phyloP scores from a whole-genome alignment of 2,888 invertebrate species.

The Lasius fuliginosus region DNA sequence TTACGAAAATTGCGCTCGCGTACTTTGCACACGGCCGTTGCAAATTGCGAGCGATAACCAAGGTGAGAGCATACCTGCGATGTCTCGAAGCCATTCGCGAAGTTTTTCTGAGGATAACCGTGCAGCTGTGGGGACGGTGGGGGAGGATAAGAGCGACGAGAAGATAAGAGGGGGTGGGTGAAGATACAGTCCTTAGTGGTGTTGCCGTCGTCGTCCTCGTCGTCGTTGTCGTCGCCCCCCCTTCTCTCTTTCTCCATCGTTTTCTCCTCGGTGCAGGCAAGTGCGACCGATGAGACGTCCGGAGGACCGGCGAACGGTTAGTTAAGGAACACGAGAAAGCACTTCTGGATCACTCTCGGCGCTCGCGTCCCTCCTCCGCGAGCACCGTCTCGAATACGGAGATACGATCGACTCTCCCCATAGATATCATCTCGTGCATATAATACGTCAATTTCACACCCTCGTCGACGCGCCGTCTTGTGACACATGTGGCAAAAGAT shows the following conservation, averaged over 20 bases:
- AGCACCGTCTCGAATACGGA: slow-evolving; percentile 70
- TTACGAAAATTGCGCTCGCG: slow-evolving; percentile 8
- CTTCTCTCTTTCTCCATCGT: slow-evolving; percentile 1
- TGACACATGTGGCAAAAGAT: slow-evolving; percentile 42
- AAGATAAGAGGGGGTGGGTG: slow-evolving; percentile 32
- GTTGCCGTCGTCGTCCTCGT: slow-evolving; percentile 61
- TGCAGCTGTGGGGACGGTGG: slow-evolving; percentile 2
- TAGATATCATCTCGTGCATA: slow-evolving; percentile 79
- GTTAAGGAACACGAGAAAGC: slow-evolving; percentile 86
- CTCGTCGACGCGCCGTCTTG: slow-evolving; percentile 77
- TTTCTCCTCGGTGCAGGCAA: slow-evolving; percentile 55
- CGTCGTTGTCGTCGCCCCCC: slow-evolving; percentile 11
- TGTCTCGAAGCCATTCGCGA: slow-evolving; percentile 49
- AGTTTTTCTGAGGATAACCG: slow-evolving; percentile 47
- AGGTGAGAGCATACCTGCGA: slow-evolving; percentile 37
- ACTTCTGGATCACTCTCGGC: slow-evolving; percentile 84
- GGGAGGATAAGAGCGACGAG: slow-evolving; percentile 39
- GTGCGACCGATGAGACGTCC: slow-evolving; percentile 73
- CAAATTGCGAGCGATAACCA: slow-evolving; percentile 46
- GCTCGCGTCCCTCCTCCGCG: slow-evolving; percentile 75
- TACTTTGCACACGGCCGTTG: slow-evolving; percentile 17
- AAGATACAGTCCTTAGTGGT: slow-evolving; percentile 63
- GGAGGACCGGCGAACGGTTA: slow-evolving; percentile 78
- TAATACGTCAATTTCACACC: slow-evolving; percentile 84
- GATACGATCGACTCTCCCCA: slow-evolving; percentile 74